Conservation (phyloP, 92 coral and sea anemone species). For the Hydrozoanthus gracilis region DNA sequence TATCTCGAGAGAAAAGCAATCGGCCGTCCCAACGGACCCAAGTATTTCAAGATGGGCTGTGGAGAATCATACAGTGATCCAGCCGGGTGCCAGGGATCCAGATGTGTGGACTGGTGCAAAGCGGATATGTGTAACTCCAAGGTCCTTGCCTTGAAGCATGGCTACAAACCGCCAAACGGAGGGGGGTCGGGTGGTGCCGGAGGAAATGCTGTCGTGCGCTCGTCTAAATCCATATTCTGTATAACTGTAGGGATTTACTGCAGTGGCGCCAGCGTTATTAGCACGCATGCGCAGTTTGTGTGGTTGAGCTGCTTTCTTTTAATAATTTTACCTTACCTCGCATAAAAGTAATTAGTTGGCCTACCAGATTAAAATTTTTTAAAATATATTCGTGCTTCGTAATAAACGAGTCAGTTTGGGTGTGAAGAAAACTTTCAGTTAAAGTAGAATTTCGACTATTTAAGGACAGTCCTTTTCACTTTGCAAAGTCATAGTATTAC, state of each 20-base stretch:
- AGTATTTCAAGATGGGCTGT: conserved; percentile 45
- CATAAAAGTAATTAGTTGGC: neutral
- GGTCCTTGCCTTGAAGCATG: conserved; percentile 26
- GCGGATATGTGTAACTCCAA: conserved; percentile 28
- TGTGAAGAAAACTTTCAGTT: too few species aligned
- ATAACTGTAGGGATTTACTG: conserved; percentile 7
- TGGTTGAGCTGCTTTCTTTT: conserved; percentile 8
- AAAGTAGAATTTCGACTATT: too few species aligned
- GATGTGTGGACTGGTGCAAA: conserved; percentile 43
- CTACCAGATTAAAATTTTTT: neutral
- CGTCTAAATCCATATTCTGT: conserved; percentile 27
- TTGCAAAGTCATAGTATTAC: too few species aligned
- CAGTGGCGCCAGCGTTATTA: neutral
- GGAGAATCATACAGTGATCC: conserved; percentile 47
- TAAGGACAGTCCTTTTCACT: too few species aligned
- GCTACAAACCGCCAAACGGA: conserved; percentile 21
- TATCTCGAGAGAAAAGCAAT: conserved; percentile 40
- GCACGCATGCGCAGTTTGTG: neutral
- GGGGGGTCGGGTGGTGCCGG: conserved; percentile 32
- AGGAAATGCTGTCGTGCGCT: neutral
- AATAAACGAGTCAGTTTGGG: neutral
- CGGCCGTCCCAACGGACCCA: conserved; percentile 40
- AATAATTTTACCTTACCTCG: neutral
- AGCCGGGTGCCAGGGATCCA: conserved; percentile 30
- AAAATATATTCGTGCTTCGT: neutral